Base-by-base conservation (phyloP, 1,140 invertebrate genomes). In the Fragariocoptes setiger region DNA sequence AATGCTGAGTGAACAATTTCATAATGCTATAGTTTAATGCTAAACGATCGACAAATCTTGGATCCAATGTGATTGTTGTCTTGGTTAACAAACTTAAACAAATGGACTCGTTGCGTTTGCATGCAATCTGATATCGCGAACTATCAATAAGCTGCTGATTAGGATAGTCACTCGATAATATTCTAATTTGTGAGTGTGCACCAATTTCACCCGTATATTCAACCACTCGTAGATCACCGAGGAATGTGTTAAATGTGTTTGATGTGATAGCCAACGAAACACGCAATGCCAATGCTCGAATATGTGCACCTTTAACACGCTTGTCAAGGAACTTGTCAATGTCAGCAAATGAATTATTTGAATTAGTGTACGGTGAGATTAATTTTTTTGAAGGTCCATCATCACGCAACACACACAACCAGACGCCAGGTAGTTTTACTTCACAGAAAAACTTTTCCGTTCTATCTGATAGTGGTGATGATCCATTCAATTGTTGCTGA, bases 391-490 rank as follows among this genome's bases (percentile, higher is more conserved):
- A n/a, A 31, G 8, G 8, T 8, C 8, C n/a, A n/a, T n/a, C 25
- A 31, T 31, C 25, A 8, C n/a, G 8, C 25, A 31, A n/a, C 8
- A 31, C n/a, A 37, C 46, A 47, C 5, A 47, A 8, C 4, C 20
- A 16, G 5, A 47, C 21, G 13, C 46, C 46, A 8, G 46, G 46
- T n/a, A 47, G 8, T 40, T 46, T 47, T 14, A 47, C 19, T 13
- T 43, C 14, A 41, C 38, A 45, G 22, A 20, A 19, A 19, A 42
- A 17, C 5, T 15, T 25, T 37, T 21, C 25, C 8, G 15, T 14
- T 20, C 22, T 31, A 18, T 40, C 19, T 16, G 19, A 19, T 25
- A 15, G 3, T 1, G 4, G 15, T 19, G 14, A 35, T 13, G n/a
- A 35, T 16, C 17, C 35, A 18, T 14, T 35, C 31, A 14, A 14